Evolutionary conservation across 2,113 vertebrate species (phyloP).

Genomic region (Callocephalon fimbriatum): DNA sequence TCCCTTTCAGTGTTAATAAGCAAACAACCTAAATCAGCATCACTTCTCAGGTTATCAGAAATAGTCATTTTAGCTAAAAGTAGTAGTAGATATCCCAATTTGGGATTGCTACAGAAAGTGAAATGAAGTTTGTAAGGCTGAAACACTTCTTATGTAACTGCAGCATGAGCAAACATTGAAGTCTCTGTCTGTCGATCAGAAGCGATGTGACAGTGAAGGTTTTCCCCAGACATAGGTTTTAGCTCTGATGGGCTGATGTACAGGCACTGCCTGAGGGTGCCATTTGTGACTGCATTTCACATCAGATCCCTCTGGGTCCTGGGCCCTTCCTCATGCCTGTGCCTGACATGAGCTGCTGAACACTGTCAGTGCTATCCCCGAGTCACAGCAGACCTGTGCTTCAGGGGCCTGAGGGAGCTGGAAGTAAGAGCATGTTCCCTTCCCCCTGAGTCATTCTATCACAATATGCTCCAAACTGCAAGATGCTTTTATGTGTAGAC

Average conservation of each 20-base stretch:
- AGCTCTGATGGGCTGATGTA: background rate
- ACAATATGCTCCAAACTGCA: background rate
- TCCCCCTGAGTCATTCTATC: background rate
- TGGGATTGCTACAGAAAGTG: background rate
- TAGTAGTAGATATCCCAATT: background rate
- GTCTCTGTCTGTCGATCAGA: background rate
- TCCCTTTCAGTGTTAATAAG: background rate
- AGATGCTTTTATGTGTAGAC: constrained; percentile 10
- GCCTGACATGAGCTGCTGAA: background rate
- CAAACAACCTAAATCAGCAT: background rate
- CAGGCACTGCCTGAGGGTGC: background rate
- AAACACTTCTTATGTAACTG: background rate
- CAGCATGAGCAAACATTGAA: background rate
- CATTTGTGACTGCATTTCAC: background rate
- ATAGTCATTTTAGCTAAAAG: background rate
- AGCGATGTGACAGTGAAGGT: background rate
- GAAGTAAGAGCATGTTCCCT: background rate
- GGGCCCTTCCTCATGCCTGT: rapidly evolving
- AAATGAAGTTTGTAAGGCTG: rapidly evolving
- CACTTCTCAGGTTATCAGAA: background rate
- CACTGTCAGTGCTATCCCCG: rapidly evolving
- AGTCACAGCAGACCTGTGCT: background rate
- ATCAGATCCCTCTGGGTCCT: rapidly evolving
- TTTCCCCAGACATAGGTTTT: background rate
- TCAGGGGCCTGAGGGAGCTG: background rate